These are phyloP conservation scores for Podarcis raffonei DNA, from an alignment of 2,113 vertebrate species.

Conservation along the genomic window DNA sequence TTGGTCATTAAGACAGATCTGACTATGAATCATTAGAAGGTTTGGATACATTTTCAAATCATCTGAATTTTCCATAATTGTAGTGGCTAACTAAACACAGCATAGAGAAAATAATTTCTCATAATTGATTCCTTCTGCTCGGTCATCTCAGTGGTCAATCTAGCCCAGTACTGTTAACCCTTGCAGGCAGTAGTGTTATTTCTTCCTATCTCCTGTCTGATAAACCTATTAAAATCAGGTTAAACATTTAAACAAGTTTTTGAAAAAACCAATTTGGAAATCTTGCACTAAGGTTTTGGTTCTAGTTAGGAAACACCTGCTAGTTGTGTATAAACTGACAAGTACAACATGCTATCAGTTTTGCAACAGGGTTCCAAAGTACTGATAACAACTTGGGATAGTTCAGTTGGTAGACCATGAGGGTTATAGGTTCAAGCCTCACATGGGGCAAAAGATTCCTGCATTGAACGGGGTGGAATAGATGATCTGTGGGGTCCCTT, in stretches of 20 bases:
- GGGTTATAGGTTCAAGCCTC: no score
- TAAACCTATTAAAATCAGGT: background rate
- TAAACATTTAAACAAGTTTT: no score
- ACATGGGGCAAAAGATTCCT: no score
- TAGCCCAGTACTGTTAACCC: background rate
- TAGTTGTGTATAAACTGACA: background rate
- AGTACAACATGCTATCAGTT: background rate
- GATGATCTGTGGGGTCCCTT: no score
- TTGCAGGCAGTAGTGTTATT: background rate
- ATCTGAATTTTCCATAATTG: background rate
- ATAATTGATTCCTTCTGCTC: background rate
- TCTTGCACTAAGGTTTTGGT: background rate
- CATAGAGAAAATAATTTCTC: background rate
- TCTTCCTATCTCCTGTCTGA: background rate
- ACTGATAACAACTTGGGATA: no score
- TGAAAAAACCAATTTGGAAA: background rate
- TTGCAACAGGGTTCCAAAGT: background rate
- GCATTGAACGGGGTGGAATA: no score
- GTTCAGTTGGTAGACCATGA: no score
- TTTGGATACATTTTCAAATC: conserved; percentile 10
- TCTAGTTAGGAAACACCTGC: background rate
- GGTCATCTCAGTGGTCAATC: background rate
- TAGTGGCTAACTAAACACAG: background rate
- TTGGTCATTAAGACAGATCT: background rate
- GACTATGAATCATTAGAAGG: background rate